These are phyloP conservation scores for Pygmarrhopalites habei DNA, from an alignment of 1,140 invertebrate species.

Conservation along the genomic window DNA sequence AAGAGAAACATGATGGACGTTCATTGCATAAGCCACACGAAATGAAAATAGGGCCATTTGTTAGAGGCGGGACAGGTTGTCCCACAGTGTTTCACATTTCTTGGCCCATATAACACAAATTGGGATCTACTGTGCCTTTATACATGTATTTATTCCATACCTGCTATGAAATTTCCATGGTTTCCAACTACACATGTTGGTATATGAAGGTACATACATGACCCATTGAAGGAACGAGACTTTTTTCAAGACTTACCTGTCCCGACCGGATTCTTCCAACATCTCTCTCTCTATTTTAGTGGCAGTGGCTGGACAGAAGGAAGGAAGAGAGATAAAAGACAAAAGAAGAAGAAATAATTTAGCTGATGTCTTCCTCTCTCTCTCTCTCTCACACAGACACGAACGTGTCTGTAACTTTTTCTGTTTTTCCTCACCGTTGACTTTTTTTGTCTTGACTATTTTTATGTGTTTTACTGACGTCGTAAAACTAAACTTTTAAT, in stretches of 20 bases:
- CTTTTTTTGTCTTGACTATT: not conserved
- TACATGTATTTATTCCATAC: not conserved
- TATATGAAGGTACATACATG: no score
- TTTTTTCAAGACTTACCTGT: not conserved
- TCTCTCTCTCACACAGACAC: no score
- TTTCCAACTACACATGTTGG: not conserved
- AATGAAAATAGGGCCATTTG: conserved; percentile 6
- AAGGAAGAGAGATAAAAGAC: no score
- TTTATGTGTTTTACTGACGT: conserved; percentile 13
- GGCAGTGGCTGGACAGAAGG: no score
- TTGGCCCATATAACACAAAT: not conserved
- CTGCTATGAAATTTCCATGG: not conserved
- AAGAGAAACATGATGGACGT: conserved; percentile 1
- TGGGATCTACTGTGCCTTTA: not conserved
- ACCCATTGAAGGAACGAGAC: not conserved
- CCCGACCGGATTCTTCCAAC: not conserved
- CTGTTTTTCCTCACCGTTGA: no score
- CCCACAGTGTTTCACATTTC: not conserved
- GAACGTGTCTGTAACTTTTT: no score
- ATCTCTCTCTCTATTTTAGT: not conserved
- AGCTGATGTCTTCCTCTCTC: no score
- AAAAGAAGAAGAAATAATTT: no score
- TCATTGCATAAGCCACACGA: not conserved
- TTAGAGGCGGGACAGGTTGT: conserved; percentile 10
- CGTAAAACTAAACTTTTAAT: conserved; percentile 16